Base-by-base conservation (phyloP, 2,888 invertebrate genomes). In the Pteria penguin region DNA sequence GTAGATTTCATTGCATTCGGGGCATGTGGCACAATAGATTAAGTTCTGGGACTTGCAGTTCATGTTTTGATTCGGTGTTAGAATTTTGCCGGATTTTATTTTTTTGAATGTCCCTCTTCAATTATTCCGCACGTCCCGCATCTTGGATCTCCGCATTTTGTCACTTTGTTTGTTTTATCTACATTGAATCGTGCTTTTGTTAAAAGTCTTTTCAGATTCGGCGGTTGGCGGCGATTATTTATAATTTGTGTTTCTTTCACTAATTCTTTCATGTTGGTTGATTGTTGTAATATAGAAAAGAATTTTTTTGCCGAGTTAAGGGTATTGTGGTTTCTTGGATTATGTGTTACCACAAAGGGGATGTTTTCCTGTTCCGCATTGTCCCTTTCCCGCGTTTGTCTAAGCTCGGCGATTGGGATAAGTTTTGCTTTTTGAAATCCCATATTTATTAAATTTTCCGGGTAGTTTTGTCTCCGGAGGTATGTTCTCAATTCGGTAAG, bases 151-250 rank as follows among this genome's bases (percentile, higher is more conserved):
- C 60, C 60, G 27, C 60, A 60, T 26, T 60, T 60, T 26, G 14
- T 60, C 14, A 60, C 60, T 5, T 4, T 27, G 14, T 22, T 60
- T 14, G 26, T 60, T 60, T 27, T 26, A 27, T 22, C 27, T 24
- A 36, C 1, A 24, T 32, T n/a, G 36, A 63, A 63, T 18, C 36
- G n/a, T 29, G 63, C 63, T n/a, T 26, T 32, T 32, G 3, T 32
- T 3, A 63, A 36, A 4, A 63, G 33, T 63, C 18, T 63, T 36
- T 63, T 63, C 33, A 63, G 32, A 32, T 63, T 63, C n/a, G 63
- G 63, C 22, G 63, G 27, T 26, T 63, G 63, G 22, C 63, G 32
- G 8, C 63, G 4, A 27, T 27, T 60, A 3, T 60, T 60, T 11
- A 60, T 60, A 18, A 60, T 60, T 4, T 60, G 5, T 14, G 60